A percentile compares a stretch with the other conserved stretches of the same genome.
phyloP scores from a whole-genome alignment of 1,140 invertebrate species.

The Probaryconus sp. region DNA sequence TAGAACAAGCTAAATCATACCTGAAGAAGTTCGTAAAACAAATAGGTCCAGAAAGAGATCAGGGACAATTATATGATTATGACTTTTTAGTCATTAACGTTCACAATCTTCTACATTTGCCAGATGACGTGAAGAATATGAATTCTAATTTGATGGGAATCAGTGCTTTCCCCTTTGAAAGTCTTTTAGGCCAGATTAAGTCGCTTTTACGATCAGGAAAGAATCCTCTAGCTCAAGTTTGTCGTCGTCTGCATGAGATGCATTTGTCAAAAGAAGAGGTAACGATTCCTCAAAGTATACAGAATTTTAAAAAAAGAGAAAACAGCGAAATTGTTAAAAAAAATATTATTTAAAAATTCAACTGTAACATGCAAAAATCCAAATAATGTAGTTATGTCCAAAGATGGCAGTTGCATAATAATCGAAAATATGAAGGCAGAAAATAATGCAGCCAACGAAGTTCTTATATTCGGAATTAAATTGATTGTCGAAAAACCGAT shows the following conservation, averaged over 20 bases:
- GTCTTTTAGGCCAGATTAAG: slow-evolving; percentile 39
- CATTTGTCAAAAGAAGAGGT: background rate
- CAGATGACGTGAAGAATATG: slow-evolving; percentile 19
- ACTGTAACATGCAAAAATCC: background rate
- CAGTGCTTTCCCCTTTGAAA: slow-evolving; percentile 47
- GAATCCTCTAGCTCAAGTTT: slow-evolving; percentile 21
- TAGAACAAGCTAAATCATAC: slow-evolving; percentile 18
- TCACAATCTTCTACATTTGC: slow-evolving; percentile 40
- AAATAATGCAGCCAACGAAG: background rate
- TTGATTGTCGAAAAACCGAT: background rate
- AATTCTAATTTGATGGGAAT: slow-evolving; percentile 28
- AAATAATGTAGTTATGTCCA: slow-evolving; percentile 13
- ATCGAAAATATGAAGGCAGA: background rate
- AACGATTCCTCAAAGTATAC: background rate
- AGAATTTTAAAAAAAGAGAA: background rate
- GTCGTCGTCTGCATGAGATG: slow-evolving; percentile 4
- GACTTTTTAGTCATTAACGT: slow-evolving; percentile 31
- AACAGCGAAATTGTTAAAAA: background rate
- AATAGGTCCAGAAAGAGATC: background rate
- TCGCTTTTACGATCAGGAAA: slow-evolving; percentile 14
- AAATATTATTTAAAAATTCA: background rate
- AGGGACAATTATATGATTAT: slow-evolving; percentile 21
- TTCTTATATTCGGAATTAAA: slow-evolving; percentile 1
- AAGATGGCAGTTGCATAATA: slow-evolving; percentile 1
- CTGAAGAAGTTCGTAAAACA: slow-evolving; percentile 28